These are phyloP conservation scores for Zaprionus ornatus DNA, from an alignment of 1,140 invertebrate genomes.

Conservation along the genomic window DNA sequence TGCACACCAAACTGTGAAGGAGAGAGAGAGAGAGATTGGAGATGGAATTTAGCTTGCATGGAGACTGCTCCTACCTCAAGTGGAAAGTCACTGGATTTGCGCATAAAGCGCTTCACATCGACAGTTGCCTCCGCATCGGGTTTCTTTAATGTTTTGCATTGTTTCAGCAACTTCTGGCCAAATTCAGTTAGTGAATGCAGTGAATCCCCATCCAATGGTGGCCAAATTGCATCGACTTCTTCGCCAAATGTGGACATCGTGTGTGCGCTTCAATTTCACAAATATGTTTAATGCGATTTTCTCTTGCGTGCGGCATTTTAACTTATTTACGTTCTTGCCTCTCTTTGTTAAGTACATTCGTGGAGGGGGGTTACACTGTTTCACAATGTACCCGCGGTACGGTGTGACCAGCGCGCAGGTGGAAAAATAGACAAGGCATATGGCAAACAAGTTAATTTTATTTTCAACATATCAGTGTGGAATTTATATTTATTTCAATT, in stretches of 20 bases:
- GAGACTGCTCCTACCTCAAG: constrained; percentile 36
- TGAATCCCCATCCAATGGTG: constrained; percentile 13
- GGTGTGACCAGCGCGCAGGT: not conserved
- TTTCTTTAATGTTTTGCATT: constrained; percentile 33
- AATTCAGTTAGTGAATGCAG: constrained; percentile 26
- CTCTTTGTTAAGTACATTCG: not conserved
- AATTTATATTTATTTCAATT: not conserved
- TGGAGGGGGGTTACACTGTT: not conserved
- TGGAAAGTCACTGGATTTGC: constrained; percentile 43
- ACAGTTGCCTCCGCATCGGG: constrained; percentile 10
- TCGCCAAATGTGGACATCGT: constrained; percentile 51
- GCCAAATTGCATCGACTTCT: constrained; percentile 55
- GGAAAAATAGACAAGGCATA: not conserved
- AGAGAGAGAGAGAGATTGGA: not conserved
- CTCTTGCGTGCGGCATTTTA: constrained; percentile 13
- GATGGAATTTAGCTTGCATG: accelerated
- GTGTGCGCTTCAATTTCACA: constrained; percentile 22
- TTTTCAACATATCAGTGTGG: not conserved
- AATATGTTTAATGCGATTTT: constrained; percentile 17
- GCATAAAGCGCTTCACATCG: constrained; percentile 10
- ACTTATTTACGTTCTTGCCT: not conserved
- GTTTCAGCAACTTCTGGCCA: constrained; percentile 32
- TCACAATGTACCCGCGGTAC: not conserved
- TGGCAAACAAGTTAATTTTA: too few species aligned
- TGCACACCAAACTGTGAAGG: constrained; percentile 50